phyloP scores from a whole-genome alignment of 2,113 vertebrate genomes.

The Brienomyrus longianalis region DNA sequence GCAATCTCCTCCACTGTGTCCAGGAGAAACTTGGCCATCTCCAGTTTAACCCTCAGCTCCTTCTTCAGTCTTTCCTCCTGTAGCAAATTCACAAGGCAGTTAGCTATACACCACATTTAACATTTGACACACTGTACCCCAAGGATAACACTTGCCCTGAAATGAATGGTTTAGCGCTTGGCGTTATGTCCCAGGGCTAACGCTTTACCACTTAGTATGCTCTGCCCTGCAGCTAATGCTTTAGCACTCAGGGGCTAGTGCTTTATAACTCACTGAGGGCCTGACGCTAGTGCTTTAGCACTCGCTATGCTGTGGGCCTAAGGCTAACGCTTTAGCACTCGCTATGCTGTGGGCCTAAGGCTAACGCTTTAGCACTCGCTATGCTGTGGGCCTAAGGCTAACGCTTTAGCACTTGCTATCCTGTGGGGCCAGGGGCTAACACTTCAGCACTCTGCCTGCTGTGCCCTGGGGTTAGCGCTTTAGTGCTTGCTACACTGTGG shows the following conservation, averaged over 20 bases:
- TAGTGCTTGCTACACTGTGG: background rate
- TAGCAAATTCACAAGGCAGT: background rate
- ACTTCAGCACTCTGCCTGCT: background rate
- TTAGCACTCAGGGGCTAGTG: background rate
- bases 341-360: no score
- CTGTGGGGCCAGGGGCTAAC: no score
- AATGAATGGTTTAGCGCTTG: no score
- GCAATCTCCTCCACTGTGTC: constrained; percentile 98
- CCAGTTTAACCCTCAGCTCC: constrained; percentile 90
- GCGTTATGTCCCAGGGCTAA: no score
- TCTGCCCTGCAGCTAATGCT: background rate
- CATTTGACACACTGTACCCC: background rate
- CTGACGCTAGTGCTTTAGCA: no score
- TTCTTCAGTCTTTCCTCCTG: constrained; percentile 94
- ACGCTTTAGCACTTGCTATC: no score
- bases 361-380: no score
- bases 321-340: background rate
- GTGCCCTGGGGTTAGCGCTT: background rate
- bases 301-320: no score
- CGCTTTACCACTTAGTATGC: no score
- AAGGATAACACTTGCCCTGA: no score
- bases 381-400: background rate
- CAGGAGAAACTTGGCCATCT: constrained; percentile 96
- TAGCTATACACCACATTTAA: background rate
- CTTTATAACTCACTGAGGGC: no score